Percentiles rank a stretch among this genome's conserved stretches.
These are phyloP conservation scores for Ochropleura leucogaster DNA, from an alignment of 2,888 invertebrate species.

Conservation along the genomic window DNA sequence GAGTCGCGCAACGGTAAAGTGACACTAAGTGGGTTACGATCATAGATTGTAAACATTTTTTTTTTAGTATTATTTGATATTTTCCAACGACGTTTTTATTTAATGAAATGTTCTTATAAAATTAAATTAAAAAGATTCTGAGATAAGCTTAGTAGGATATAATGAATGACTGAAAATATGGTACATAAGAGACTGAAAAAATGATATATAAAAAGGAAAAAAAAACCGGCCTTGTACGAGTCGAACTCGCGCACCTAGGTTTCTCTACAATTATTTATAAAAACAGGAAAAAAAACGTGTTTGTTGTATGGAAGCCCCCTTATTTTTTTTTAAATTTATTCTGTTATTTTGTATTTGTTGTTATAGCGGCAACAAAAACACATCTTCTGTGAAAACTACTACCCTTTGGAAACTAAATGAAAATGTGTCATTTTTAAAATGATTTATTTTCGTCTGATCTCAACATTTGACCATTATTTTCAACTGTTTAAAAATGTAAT, in stretches of 20 bases:
- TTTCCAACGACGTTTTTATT: not conserved
- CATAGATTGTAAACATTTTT: not conserved
- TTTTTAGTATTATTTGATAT: not conserved
- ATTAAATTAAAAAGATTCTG: not conserved
- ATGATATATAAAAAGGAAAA: too few relatives aligned
- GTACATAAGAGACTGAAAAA: too few relatives aligned
- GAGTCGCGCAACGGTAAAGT: slow-evolving; percentile 14
- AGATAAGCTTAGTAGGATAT: not conserved
- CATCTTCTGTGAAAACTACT: too few relatives aligned
- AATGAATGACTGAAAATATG: not conserved
- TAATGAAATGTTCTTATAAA: not conserved
- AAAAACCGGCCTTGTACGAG: too few relatives aligned
- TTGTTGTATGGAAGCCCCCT: too few relatives aligned
- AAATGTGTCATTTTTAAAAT: not conserved
- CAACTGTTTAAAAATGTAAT: not conserved
- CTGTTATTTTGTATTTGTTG: too few relatives aligned
- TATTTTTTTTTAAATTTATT: too few relatives aligned
- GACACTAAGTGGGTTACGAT: slow-evolving; percentile 18
- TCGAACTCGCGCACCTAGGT: too few relatives aligned
- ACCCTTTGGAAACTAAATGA: too few relatives aligned
- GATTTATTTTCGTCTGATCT: not conserved
- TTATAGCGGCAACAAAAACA: too few relatives aligned
- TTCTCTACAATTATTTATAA: too few relatives aligned
- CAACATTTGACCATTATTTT: not conserved
- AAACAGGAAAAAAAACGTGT: too few relatives aligned